Evolutionary conservation across 2,113 vertebrate species (phyloP).

Genomic region (Thalassoma bifasciatum): DNA sequence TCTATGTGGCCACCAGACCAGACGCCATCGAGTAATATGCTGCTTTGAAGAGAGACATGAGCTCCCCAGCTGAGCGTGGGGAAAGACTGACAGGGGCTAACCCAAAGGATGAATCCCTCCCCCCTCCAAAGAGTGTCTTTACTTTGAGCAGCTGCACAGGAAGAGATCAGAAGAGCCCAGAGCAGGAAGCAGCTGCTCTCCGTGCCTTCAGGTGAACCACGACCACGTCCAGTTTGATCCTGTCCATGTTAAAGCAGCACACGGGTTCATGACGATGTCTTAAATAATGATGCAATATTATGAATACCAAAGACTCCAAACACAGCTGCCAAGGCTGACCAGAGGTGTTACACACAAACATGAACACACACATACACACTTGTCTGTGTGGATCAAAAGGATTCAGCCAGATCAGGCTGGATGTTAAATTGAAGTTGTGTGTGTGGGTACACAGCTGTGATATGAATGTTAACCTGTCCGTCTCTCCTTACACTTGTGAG

Average conservation of each 20-base stretch:
- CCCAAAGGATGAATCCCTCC: conserved; percentile 47
- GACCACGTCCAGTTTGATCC: conserved; percentile 18
- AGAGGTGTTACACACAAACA: conserved; percentile 8
- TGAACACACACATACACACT: conserved; percentile 7
- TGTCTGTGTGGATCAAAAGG: neutral
- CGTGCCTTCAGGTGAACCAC: conserved; percentile 49
- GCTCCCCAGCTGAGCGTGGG: conserved; percentile 10
- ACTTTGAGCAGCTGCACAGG: conserved; percentile 23
- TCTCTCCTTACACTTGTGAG: conserved; percentile 37
- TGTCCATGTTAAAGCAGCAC: conserved; percentile 17
- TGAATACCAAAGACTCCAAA: conserved; percentile 63
- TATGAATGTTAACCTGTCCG: conserved; percentile 32
- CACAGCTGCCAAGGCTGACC: conserved; percentile 35
- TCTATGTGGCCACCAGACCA: conserved; percentile 95
- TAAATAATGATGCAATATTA: conserved; percentile 27
- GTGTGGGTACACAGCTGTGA: neutral
- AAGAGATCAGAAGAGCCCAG: conserved; percentile 10
- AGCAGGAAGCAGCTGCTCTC: neutral
- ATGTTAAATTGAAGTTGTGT: conserved; percentile 29
- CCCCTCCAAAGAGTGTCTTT: conserved; percentile 29
- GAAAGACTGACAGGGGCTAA: conserved; percentile 29
- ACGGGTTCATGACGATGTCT: conserved; percentile 41
- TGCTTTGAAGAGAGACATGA: neutral
- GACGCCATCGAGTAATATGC: conserved; percentile 83
- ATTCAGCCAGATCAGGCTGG: too few relatives aligned